phyloP scores from a whole-genome alignment of 2,113 vertebrate genomes.

The Anhinga rufa region DNA sequence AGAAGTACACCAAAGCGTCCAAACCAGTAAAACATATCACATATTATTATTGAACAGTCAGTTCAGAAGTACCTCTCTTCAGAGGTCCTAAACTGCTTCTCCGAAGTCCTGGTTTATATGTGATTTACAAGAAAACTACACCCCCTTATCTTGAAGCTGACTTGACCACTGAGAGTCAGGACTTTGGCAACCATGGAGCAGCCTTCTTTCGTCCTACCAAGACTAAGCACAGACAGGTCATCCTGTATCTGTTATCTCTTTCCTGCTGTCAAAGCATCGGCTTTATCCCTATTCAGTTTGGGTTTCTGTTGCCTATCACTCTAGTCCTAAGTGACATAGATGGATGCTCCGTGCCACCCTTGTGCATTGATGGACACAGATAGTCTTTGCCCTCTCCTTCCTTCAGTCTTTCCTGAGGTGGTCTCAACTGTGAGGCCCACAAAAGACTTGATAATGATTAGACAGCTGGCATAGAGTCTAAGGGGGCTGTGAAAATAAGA shows the following conservation, averaged over 20 bases:
- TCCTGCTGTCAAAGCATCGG: neutral
- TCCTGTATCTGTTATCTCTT: neutral
- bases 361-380: neutral
- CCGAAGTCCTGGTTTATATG: neutral
- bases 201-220: neutral
- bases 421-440: neutral
- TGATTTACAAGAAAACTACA: neutral
- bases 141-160: neutral
- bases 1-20: neutral
- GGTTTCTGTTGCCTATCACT: neutral
- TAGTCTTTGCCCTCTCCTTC: neutral
- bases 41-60: neutral
- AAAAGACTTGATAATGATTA: neutral
- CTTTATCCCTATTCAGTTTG: neutral
- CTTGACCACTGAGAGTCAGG: neutral
- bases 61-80: neutral
- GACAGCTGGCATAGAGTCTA: neutral
- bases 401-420: neutral
- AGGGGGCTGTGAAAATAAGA: neutral
- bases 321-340: neutral
- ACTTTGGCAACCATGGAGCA: neutral
- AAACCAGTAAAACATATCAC: neutral
- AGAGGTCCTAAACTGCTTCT: neutral
- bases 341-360: neutral
- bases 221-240: neutral